Conservation (phyloP, 2,888 invertebrate genomes). For the Caenorhabditis sp. region DNA sequence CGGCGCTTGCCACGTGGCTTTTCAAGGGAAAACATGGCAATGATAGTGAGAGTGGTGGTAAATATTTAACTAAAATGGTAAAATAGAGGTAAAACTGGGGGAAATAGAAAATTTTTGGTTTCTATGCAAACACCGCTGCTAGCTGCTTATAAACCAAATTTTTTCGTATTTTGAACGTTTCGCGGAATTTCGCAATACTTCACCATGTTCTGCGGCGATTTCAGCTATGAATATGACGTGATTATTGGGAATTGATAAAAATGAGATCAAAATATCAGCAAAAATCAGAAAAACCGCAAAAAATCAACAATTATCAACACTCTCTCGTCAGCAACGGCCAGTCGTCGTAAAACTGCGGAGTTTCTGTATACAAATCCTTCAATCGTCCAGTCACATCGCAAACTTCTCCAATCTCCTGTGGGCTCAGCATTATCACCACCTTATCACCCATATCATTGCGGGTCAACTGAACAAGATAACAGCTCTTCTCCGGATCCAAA, state of each 20-base stretch:
- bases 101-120: too few species aligned
- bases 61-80: too few species aligned
- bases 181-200: slow-evolving; percentile 2
- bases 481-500: background rate
- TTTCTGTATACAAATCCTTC: slow-evolving; percentile 19
- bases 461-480: slow-evolving; percentile 11
- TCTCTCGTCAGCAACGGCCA: slow-evolving; percentile 26
- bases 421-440: slow-evolving; percentile 2
- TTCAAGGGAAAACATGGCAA: too few species aligned
- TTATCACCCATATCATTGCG: background rate
- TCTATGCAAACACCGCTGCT: too few species aligned
- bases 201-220: background rate
- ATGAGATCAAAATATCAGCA: too few species aligned
- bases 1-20: slow-evolving; percentile 47
- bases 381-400: slow-evolving; percentile 1
- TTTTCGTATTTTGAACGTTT: background rate
- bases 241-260: too few species aligned
- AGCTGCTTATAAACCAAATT: too few species aligned
- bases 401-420: slow-evolving; percentile 4
- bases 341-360: slow-evolving; percentile 24
- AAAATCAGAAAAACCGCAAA: too few species aligned
- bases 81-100: background rate
- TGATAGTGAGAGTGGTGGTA: too few species aligned
- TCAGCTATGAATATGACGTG: too few species aligned
- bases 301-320: background rate